phyloP scores from a whole-genome alignment of 2,888 invertebrate genomes.

The Cephus pulcher region DNA sequence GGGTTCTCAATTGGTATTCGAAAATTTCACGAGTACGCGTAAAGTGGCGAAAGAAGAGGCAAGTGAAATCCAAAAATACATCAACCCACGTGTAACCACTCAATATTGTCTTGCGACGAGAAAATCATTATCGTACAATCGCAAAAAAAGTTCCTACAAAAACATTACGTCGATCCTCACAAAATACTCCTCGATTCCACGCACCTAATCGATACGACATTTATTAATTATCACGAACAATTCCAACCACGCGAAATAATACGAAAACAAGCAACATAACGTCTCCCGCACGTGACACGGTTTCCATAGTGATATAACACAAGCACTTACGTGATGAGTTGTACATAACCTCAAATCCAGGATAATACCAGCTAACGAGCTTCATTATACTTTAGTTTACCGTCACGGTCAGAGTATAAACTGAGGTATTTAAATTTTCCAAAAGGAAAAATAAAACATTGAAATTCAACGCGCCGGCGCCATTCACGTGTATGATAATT shows the following conservation, averaged over 20 bases:
- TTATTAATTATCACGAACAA: not conserved
- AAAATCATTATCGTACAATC: not conserved
- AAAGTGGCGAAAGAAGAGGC: not conserved
- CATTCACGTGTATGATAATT: not conserved
- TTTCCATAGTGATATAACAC: not conserved
- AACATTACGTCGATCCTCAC: not conserved
- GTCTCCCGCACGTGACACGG: not conserved
- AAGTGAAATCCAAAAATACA: not conserved
- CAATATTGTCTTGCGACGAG: not conserved
- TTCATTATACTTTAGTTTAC: not conserved
- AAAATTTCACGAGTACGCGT: not conserved
- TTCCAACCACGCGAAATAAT: not conserved
- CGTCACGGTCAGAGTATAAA: not conserved
- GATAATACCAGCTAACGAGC: not conserved
- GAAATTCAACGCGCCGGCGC: not conserved
- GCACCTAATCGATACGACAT: not conserved
- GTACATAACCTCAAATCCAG: not conserved
- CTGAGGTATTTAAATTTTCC: not conserved
- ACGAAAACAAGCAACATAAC: not conserved
- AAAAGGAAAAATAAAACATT: not conserved
- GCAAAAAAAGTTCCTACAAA: not conserved
- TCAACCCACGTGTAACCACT: not conserved
- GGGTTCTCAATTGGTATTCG: not conserved
- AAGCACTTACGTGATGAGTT: not conserved
- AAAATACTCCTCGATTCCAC: not conserved